Percentiles rank a stretch among this genome's conserved stretches.
These are phyloP conservation scores for Noturus placidus DNA, from an alignment of 2,113 vertebrate species.

Conservation along the genomic window DNA sequence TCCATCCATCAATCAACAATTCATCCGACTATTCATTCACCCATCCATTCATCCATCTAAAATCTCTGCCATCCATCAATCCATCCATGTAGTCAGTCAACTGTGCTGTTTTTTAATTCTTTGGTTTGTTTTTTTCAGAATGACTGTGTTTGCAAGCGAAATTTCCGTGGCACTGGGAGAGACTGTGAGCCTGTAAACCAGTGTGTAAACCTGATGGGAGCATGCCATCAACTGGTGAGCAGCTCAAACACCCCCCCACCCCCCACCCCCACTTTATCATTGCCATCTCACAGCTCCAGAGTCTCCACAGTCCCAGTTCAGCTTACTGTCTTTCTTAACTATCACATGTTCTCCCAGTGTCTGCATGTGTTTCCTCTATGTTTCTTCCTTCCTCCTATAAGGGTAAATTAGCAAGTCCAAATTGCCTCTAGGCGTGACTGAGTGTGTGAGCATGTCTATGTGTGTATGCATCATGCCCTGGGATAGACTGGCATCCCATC, in stretches of 20 bases:
- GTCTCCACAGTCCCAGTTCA: background rate
- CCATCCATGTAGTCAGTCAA: background rate
- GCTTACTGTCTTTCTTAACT: background rate
- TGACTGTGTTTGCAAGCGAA: constrained; percentile 83
- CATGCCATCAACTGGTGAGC: constrained; percentile 87
- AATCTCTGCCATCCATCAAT: background rate
- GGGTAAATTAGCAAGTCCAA: background rate
- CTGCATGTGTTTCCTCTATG: background rate
- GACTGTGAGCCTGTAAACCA: constrained; percentile 80
- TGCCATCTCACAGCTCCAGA: background rate
- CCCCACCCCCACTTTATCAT: background rate
- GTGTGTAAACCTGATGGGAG: constrained; percentile 75
- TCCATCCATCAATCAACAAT: background rate
- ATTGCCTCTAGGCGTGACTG: background rate
- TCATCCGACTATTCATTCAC: background rate
- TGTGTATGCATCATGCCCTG: background rate
- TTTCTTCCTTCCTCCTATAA: background rate
- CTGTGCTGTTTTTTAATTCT: background rate
- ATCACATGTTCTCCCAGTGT: background rate
- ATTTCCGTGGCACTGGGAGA: constrained; percentile 82
- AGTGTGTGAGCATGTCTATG: background rate
- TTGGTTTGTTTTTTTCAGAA: constrained; percentile 66
- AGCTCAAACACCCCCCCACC: background rate
- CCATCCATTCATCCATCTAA: background rate
- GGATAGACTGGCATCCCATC: background rate